Conservation (phyloP, 2,113 vertebrate genomes). For the Cheilinus undulatus region DNA sequence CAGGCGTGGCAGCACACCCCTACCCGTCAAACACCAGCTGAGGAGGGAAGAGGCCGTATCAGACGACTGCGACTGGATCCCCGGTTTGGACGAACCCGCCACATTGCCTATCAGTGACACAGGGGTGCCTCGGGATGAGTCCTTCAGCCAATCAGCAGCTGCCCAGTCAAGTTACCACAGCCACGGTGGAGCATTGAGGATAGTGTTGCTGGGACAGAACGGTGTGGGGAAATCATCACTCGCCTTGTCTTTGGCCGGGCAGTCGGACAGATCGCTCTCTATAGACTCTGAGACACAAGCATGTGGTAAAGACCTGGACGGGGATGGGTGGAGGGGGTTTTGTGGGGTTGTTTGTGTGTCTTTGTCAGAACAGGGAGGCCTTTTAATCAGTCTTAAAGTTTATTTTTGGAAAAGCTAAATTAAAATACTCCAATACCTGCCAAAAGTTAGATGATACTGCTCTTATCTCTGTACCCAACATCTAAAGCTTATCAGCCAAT, state of each 20-base stretch:
- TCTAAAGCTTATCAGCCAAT: not conserved
- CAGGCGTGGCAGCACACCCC: constrained; percentile 84
- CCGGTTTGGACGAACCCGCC: constrained; percentile 70
- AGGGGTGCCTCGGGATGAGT: constrained; percentile 66
- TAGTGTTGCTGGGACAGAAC: constrained; percentile 89
- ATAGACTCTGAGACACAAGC: constrained; percentile 80
- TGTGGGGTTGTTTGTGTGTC: constrained; percentile 11
- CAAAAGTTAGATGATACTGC: not conserved
- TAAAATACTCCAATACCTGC: not conserved
- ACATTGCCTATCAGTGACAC: constrained; percentile 78
- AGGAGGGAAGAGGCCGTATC: constrained; percentile 83
- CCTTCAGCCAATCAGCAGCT: constrained; percentile 58
- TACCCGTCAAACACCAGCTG: constrained; percentile 85
- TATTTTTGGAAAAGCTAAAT: not conserved
- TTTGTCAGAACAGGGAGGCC: not conserved
- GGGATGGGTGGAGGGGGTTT: constrained; percentile 2
- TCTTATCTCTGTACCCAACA: not conserved
- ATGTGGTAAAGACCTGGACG: constrained; percentile 73
- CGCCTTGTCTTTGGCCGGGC: constrained; percentile 88
- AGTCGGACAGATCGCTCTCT: constrained; percentile 80
- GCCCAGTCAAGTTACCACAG: constrained; percentile 62
- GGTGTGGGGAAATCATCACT: constrained; percentile 92
- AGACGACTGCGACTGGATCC: constrained; percentile 83
- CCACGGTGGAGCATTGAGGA: constrained; percentile 78
- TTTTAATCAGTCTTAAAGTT: not conserved